These are phyloP conservation scores for Enteromius afrohamiltoni DNA, from an alignment of 2,797 vertebrate species.

Conservation along the genomic window DNA sequence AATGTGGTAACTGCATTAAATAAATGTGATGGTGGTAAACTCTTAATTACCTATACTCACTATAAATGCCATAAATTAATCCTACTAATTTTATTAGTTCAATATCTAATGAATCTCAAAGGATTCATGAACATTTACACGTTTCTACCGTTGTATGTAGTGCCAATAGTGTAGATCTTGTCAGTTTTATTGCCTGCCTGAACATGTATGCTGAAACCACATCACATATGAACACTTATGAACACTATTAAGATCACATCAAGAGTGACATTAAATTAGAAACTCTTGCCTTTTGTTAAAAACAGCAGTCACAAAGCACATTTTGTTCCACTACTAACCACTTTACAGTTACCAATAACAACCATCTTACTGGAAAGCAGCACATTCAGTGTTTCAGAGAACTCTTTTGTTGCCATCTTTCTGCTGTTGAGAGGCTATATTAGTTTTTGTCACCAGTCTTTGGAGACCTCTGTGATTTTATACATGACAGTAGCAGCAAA, in stretches of 20 bases:
- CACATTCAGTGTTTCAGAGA: background rate
- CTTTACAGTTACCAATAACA: conserved; percentile 31
- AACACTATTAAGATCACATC: background rate
- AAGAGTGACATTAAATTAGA: background rate
- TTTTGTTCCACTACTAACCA: background rate
- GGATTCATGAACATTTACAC: background rate
- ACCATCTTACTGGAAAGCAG: conserved; percentile 20
- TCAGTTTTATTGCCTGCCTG: background rate
- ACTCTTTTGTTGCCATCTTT: conserved; percentile 25
- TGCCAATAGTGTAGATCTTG: background rate
- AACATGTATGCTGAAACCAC: background rate
- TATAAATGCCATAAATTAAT: background rate
- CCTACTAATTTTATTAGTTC: background rate
- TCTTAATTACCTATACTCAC: no score
- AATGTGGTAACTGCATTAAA: background rate
- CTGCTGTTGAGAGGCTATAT: conserved; percentile 20
- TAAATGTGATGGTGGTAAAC: background rate
- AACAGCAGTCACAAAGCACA: conserved; percentile 4
- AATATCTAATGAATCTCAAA: background rate
- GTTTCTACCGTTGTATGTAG: background rate
- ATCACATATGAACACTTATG: background rate
- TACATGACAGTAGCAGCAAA: conserved; percentile 13
- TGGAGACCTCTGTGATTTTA: conserved; percentile 19
- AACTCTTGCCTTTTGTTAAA: background rate
- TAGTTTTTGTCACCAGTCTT: conserved; percentile 14